Evolutionary conservation across 2,888 invertebrate genomes (phyloP).

Genomic region (Eristalis tenax): DNA sequence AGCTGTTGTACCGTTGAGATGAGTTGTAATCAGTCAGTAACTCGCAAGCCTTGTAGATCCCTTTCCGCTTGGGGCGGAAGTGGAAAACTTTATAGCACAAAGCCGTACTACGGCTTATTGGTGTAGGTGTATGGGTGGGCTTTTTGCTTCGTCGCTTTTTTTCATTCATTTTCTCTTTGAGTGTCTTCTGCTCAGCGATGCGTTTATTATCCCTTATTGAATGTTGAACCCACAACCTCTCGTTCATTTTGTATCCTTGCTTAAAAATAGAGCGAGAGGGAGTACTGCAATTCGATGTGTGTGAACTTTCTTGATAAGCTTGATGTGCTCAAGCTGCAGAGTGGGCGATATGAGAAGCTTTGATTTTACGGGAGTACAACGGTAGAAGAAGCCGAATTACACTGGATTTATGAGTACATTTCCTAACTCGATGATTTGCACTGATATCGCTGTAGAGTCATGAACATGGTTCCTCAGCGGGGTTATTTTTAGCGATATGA

Average conservation of each 20-base stretch:
- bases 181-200: slow-evolving; percentile 45
- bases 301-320: slow-evolving; percentile 62
- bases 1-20: slow-evolving; percentile 15
- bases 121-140: not conserved
- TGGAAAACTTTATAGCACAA: not conserved
- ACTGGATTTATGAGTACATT: slow-evolving; percentile 46
- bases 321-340: slow-evolving; percentile 48
- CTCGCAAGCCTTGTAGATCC: not conserved
- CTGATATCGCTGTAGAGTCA: slow-evolving; percentile 3
- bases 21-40: slow-evolving; percentile 21
- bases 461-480: not conserved
- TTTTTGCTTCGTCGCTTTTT: slow-evolving; percentile 1
- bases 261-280: not conserved
- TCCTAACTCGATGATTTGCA: slow-evolving; percentile 34
- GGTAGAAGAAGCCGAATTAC: slow-evolving; percentile 23
- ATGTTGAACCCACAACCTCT: slow-evolving; percentile 48
- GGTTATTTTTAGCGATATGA: not conserved
- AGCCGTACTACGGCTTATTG: not conserved
- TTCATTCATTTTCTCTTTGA: slow-evolving; percentile 22
- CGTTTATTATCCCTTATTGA: slow-evolving; percentile 64
- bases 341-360: slow-evolving; percentile 51
- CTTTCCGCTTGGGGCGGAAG: not conserved
- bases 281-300: slow-evolving; percentile 52
- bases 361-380: slow-evolving; percentile 41
- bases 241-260: not conserved